phyloP scores from a whole-genome alignment of 2,797 vertebrate genomes.

The Dermochelys coriacea region DNA sequence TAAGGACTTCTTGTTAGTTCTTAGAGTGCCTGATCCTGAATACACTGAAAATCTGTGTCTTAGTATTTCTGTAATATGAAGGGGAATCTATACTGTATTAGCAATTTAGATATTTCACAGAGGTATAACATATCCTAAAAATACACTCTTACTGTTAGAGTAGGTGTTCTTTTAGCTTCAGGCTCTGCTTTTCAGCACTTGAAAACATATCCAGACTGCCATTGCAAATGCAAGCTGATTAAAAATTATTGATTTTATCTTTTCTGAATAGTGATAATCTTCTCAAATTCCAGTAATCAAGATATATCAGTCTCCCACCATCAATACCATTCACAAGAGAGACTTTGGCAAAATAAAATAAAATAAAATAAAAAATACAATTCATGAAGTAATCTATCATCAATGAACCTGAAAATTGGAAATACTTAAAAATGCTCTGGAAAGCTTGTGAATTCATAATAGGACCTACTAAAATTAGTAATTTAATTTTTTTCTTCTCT shows the following conservation, averaged over 20 bases:
- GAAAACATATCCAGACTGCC: neutral
- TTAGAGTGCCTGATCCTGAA: slow-evolving; percentile 3
- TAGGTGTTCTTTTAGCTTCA: neutral
- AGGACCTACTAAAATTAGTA: neutral
- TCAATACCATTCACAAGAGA: neutral
- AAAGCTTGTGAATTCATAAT: slow-evolving; percentile 32
- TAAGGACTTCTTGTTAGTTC: slow-evolving; percentile 11
- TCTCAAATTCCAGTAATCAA: slow-evolving; percentile 21
- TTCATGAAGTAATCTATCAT: slow-evolving; percentile 48
- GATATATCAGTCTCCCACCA: neutral
- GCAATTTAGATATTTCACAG: slow-evolving; percentile 15
- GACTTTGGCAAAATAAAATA: neutral
- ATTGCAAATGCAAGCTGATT: neutral
- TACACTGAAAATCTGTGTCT: neutral
- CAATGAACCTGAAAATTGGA: slow-evolving; percentile 57
- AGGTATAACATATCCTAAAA: neutral
- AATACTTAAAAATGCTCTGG: slow-evolving; percentile 24
- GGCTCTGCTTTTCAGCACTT: neutral
- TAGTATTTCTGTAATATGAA: neutral
- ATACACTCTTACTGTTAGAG: neutral
- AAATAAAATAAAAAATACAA: neutral
- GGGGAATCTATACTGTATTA: neutral
- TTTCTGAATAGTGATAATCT: slow-evolving; percentile 2
- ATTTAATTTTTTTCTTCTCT: neutral
- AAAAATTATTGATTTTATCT: slow-evolving; percentile 40